These are phyloP conservation scores for Sebastes dallii DNA, from an alignment of 2,797 vertebrate species.

Conservation along the genomic window DNA sequence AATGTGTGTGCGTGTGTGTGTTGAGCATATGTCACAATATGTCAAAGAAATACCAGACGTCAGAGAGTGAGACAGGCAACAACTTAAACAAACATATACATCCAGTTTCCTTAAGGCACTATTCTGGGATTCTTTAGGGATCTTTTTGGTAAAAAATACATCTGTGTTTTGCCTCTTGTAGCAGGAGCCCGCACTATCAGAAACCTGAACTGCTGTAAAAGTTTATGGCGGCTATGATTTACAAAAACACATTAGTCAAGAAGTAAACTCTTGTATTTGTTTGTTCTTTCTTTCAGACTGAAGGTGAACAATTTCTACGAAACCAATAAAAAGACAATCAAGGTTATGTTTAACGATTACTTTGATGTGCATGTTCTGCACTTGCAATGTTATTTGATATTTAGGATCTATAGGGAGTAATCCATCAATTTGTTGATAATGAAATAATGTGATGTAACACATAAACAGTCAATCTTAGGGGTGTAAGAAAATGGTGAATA, in stretches of 20 bases:
- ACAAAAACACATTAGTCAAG: no score
- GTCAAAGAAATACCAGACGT: neutral
- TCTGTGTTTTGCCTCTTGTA: neutral
- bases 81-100: neutral
- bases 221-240: neutral
- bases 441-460: neutral
- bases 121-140: neutral
- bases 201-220: neutral
- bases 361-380: neutral
- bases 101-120: neutral
- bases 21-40: neutral
- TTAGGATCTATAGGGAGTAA: neutral
- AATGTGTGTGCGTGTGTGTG: neutral
- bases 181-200: neutral
- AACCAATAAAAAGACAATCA: neutral
- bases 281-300: neutral
- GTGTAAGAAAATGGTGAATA: no score
- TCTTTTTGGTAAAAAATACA: neutral
- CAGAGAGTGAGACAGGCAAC: neutral
- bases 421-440: neutral
- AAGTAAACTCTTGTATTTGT: neutral
- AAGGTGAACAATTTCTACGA: no score
- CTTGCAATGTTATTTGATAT: neutral
- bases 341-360: neutral
- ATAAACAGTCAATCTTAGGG: neutral